Evolutionary conservation across 2,888 invertebrate genomes (phyloP).

Genomic region (Busseola fusca): DNA sequence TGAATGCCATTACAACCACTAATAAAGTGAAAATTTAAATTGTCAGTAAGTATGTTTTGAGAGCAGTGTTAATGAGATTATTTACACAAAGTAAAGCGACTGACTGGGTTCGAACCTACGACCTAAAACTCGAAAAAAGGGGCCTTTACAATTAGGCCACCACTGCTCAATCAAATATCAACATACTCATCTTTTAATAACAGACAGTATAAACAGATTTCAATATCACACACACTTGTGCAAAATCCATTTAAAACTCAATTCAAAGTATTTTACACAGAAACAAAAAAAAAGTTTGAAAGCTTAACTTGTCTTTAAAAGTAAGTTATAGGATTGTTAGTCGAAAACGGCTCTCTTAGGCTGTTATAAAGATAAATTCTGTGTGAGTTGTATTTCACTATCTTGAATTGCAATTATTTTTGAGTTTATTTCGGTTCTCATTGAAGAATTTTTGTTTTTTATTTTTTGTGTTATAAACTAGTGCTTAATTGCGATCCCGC

Average conservation of each 20-base stretch:
- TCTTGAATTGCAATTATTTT: constrained; percentile 40
- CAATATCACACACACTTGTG: constrained; percentile 17
- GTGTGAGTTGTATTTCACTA: constrained; percentile 53
- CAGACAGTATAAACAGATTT: neutral
- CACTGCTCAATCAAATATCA: neutral
- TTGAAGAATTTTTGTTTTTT: constrained; percentile 9
- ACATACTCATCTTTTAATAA: neutral
- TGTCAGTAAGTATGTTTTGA: too few relatives aligned
- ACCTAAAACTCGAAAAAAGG: neutral
- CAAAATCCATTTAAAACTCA: constrained; percentile 33
- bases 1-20: too few relatives aligned
- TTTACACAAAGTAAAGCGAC: neutral
- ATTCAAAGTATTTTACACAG: constrained; percentile 35
- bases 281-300: constrained; percentile 49
- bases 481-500: too few relatives aligned
- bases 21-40: too few relatives aligned
- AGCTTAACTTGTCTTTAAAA: constrained; percentile 52
- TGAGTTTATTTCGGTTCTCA: constrained; percentile 18
- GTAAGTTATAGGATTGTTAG: constrained; percentile 58
- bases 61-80: neutral
- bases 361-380: constrained; percentile 65
- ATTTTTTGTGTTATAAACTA: too few relatives aligned
- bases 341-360: constrained; percentile 57
- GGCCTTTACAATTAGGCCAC: neutral
- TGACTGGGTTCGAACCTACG: neutral